phyloP scores from a whole-genome alignment of 2,888 invertebrate genomes.

The Dorcus parallelipipedus region DNA sequence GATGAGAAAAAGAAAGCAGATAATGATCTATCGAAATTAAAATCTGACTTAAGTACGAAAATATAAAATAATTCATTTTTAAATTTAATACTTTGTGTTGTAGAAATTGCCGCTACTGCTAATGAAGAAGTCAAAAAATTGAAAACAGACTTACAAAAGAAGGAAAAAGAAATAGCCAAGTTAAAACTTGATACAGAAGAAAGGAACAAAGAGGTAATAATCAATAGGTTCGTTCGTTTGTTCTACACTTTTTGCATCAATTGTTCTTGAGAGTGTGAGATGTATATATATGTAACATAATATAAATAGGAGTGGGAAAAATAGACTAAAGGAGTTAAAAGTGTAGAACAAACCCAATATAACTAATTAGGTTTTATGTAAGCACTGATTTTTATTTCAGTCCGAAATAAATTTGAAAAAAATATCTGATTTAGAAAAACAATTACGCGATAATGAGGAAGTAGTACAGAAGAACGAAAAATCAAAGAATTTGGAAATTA shows the following conservation, averaged over 20 bases:
- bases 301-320: too few relatives aligned
- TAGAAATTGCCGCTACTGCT: background rate
- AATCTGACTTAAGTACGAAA: constrained; percentile 33
- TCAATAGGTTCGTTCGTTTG: too few relatives aligned
- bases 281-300: too few relatives aligned
- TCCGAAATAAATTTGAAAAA: constrained; percentile 5
- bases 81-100: background rate
- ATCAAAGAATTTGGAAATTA: constrained; percentile 57
- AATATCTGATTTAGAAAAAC: constrained; percentile 8
- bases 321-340: too few relatives aligned
- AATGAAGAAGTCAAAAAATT: constrained; percentile 61
- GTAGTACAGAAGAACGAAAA: constrained; percentile 46
- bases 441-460: constrained; percentile 6
- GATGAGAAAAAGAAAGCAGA: constrained; percentile 57
- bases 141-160: constrained; percentile 61
- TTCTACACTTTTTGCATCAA: too few relatives aligned
- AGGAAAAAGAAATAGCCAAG: constrained; percentile 62
- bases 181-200: constrained; percentile 61
- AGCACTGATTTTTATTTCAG: constrained; percentile 44
- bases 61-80: background rate
- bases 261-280: too few relatives aligned
- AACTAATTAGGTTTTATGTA: too few relatives aligned
- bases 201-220: constrained; percentile 53
- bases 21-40: constrained; percentile 40
- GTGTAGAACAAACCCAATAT: too few relatives aligned